Evolutionary conservation across 2,888 invertebrate genomes (phyloP).

Genomic region (Daptonema setosum): DNA sequence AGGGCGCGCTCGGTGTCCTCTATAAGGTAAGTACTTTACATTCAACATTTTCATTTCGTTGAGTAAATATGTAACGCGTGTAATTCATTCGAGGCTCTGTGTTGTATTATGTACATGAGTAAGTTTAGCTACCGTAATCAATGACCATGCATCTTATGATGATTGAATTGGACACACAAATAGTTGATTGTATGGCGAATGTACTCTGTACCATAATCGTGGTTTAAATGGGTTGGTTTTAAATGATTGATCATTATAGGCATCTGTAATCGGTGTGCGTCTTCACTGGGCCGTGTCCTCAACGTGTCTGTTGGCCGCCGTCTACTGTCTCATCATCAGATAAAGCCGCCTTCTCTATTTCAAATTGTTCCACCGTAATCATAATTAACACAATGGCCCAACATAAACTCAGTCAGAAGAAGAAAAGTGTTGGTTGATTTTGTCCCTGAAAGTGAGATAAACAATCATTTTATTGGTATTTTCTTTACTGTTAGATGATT

Average conservation of each 20-base stretch:
- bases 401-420: constrained; percentile 13
- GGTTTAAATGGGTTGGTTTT: no score
- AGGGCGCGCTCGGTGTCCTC: constrained; percentile 32
- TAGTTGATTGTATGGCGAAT: no score
- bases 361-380: neutral
- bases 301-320: constrained; percentile 27
- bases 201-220: no score
- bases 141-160: no score
- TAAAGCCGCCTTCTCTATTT: constrained; percentile 9
- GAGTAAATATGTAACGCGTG: neutral
- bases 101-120: neutral
- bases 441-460: constrained; percentile 19
- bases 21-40: constrained; percentile 32
- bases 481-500: no score
- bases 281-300: constrained; percentile 29
- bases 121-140: neutral
- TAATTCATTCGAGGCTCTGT: neutral
- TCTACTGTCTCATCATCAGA: constrained; percentile 28
- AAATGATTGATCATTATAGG: no score
- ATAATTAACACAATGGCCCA: constrained; percentile 12
- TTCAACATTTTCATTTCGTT: neutral
- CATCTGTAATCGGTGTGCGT: constrained; percentile 31
- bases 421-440: constrained; percentile 8
- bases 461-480: no score
- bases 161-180: no score